phyloP scores from a whole-genome alignment of 2,888 invertebrate genomes.

The Campoletis raptor region DNA sequence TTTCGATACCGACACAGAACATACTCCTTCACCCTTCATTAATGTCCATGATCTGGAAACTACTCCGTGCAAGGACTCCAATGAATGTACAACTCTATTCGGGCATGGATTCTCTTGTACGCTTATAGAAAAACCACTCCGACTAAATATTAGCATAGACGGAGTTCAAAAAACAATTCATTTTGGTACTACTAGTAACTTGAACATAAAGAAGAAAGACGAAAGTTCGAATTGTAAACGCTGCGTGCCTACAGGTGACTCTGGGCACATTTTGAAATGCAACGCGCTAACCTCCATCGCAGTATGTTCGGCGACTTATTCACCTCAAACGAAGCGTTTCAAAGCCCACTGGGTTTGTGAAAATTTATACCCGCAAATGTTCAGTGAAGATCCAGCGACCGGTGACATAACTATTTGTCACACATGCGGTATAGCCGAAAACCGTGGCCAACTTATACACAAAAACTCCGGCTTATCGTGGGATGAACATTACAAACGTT shows the following conservation, averaged over 20 bases:
- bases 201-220: background rate
- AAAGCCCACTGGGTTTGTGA: constrained; percentile 1
- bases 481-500: background rate
- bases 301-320: background rate
- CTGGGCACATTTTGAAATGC: background rate
- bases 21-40: background rate
- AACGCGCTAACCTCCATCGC: background rate
- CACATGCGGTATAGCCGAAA: background rate
- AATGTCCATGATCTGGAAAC: background rate
- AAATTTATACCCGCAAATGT: background rate
- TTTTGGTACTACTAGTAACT: background rate
- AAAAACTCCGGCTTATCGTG: background rate
- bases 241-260: background rate
- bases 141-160: background rate
- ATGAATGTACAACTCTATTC: background rate
- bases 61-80: background rate
- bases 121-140: background rate
- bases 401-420: background rate
- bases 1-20: background rate
- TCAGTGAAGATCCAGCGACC: background rate
- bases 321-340: background rate
- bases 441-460: background rate
- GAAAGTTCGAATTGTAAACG: background rate
- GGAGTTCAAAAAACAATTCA: background rate
- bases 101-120: background rate